phyloP scores from a whole-genome alignment of 2,888 invertebrate genomes.

The Merodon equestris region DNA sequence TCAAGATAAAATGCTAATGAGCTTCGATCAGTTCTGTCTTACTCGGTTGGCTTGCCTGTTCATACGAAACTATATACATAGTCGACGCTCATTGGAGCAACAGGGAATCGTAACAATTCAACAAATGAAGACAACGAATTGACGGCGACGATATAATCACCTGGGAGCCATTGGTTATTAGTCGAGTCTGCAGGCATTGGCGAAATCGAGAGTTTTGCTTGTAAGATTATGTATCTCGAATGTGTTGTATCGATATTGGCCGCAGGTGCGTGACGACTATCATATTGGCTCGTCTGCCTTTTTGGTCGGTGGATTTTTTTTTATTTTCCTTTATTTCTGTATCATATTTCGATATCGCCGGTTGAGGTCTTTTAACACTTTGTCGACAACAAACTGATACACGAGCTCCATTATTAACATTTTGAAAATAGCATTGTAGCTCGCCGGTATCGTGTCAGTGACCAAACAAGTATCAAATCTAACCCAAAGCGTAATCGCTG shows the following conservation, averaged over 20 bases:
- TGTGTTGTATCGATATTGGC: too few relatives aligned
- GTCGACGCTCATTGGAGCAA: conserved; percentile 6
- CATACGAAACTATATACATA: neutral
- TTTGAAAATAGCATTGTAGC: too few relatives aligned
- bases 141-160: conserved; percentile 64
- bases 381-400: too few relatives aligned
- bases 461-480: too few relatives aligned
- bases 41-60: conserved; percentile 3
- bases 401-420: too few relatives aligned
- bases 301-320: too few relatives aligned
- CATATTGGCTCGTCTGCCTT: neutral
- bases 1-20: conserved; percentile 72
- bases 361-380: too few relatives aligned
- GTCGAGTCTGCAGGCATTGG: conserved; percentile 42
- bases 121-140: conserved; percentile 17
- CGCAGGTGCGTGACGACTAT: too few relatives aligned
- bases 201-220: conserved; percentile 59
- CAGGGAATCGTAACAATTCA: neutral
- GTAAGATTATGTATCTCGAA: conserved; percentile 54
- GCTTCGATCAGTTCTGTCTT: conserved; percentile 64
- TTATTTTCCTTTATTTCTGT: too few relatives aligned
- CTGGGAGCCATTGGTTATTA: conserved; percentile 67
- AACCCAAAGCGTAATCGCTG: too few relatives aligned
- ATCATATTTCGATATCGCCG: conserved; percentile 53
- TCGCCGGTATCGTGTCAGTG: too few relatives aligned